Evolutionary conservation across 2,888 invertebrate species (phyloP).

Genomic region (Callosobruchus maculatus): DNA sequence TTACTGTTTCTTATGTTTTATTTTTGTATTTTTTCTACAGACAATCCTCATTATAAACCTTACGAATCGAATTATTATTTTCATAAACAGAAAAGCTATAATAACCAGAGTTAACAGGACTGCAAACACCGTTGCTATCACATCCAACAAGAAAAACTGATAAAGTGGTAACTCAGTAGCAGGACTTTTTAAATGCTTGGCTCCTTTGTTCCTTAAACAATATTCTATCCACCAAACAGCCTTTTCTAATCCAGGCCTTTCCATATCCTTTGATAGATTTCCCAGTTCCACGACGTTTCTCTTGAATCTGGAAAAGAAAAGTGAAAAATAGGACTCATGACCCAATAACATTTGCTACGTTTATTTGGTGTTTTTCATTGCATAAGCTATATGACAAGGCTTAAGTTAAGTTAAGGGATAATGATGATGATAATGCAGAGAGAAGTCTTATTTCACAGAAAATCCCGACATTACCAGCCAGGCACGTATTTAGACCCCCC

Average conservation of each 20-base stretch:
- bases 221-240: constrained; percentile 39
- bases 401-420: too few species aligned
- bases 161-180: constrained; percentile 22
- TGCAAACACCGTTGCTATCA: constrained; percentile 20
- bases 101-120: constrained; percentile 1
- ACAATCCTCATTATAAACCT: neutral
- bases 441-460: too few species aligned
- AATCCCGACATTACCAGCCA: too few species aligned
- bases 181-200: constrained; percentile 26
- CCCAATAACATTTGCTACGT: too few species aligned
- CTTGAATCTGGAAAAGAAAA: constrained; percentile 26
- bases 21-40: neutral
- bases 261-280: constrained; percentile 23
- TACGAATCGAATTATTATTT: constrained; percentile 1
- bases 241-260: constrained; percentile 30
- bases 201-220: constrained; percentile 31
- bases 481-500: too few species aligned
- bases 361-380: too few species aligned
- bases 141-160: constrained; percentile 30
- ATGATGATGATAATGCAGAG: too few species aligned
- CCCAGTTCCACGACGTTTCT: constrained; percentile 21
- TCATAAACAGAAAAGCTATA: neutral
- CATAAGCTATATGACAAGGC: too few species aligned
- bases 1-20: neutral
- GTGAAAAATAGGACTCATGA: too few species aligned